Evolutionary conservation across 2,888 invertebrate species (phyloP).

Genomic region (Lepidocyrtinus sp.): DNA sequence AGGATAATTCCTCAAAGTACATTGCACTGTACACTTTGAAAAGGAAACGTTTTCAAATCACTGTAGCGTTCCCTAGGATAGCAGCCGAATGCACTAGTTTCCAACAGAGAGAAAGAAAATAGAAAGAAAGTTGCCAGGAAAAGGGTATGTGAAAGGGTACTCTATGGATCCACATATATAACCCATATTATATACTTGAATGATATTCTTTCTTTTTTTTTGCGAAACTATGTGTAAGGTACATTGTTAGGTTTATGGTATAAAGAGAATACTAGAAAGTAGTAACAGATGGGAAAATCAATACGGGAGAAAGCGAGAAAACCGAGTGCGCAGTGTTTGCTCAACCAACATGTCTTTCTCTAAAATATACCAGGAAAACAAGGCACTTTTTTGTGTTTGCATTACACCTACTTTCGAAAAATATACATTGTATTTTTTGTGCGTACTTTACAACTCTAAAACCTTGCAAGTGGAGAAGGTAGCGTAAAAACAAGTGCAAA

Average conservation of each 20-base stretch:
- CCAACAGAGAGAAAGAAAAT: slow-evolving; percentile 12
- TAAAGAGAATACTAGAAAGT: too few relatives aligned
- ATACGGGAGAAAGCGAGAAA: slow-evolving; percentile 69
- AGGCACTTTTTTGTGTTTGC: slow-evolving; percentile 1
- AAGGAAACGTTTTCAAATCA: background rate
- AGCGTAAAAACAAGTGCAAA: background rate
- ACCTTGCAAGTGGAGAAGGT: background rate
- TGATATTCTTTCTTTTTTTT: too few relatives aligned
- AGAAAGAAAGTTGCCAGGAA: background rate
- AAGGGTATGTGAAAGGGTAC: background rate
- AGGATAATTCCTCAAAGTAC: slow-evolving; percentile 14
- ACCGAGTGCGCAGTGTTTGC: slow-evolving; percentile 70
- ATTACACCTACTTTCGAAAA: background rate
- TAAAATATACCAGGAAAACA: slow-evolving; percentile 45
- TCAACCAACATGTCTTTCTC: slow-evolving; percentile 55
- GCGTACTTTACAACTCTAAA: slow-evolving; percentile 14
- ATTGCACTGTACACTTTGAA: slow-evolving; percentile 13
- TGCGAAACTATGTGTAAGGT: background rate
- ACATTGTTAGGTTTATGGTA: too few relatives aligned
- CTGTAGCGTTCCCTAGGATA: background rate
- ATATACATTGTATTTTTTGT: slow-evolving; percentile 12
- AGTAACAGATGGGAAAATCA: slow-evolving; percentile 70
- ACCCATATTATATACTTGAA: too few relatives aligned
- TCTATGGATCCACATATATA: background rate
- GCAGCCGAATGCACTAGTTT: slow-evolving; percentile 33